Percentiles rank a stretch among this genome's conserved stretches.
These are phyloP conservation scores for Calliphora vicina DNA, from an alignment of 1,140 invertebrate species.

Conservation along the genomic window DNA sequence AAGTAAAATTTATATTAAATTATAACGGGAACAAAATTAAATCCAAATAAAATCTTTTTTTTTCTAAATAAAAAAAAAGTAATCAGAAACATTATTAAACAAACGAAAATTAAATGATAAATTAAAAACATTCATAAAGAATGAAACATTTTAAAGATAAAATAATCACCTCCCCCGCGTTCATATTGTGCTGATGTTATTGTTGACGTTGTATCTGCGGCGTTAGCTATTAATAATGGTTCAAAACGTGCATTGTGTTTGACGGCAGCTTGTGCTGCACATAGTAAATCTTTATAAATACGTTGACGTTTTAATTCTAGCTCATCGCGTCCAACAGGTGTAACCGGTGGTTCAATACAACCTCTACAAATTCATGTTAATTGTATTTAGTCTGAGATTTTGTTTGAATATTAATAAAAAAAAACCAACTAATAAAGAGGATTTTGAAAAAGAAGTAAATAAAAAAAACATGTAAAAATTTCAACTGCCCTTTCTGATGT, in stretches of 20 bases:
- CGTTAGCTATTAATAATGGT: conserved; percentile 57
- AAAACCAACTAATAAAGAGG: not conserved
- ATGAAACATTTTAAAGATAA: not conserved
- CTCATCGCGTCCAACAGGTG: conserved; percentile 79
- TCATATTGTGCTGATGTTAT: not conserved
- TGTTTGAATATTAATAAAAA: not conserved
- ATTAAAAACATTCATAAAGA: not conserved
- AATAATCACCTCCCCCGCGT: conserved; percentile 25
- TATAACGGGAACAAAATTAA: no score
- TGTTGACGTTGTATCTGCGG: not conserved
- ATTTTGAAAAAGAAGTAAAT: not conserved
- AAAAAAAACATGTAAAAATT: no score
- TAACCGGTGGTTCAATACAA: conserved; percentile 72
- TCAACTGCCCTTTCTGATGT: no score
- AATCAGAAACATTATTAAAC: not conserved
- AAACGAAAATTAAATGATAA: not conserved
- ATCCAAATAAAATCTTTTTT: not conserved
- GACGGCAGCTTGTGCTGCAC: conserved; percentile 73
- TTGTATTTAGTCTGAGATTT: not conserved
- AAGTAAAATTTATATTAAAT: no score
- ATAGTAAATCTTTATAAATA: conserved; percentile 78
- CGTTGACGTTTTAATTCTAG: conserved; percentile 76
- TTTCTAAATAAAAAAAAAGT: not conserved
- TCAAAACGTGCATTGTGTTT: conserved; percentile 79
- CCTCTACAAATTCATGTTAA: conserved; percentile 44